Evolutionary conservation across 1,140 invertebrate genomes (phyloP).

Genomic region (Saccostrea echinata): DNA sequence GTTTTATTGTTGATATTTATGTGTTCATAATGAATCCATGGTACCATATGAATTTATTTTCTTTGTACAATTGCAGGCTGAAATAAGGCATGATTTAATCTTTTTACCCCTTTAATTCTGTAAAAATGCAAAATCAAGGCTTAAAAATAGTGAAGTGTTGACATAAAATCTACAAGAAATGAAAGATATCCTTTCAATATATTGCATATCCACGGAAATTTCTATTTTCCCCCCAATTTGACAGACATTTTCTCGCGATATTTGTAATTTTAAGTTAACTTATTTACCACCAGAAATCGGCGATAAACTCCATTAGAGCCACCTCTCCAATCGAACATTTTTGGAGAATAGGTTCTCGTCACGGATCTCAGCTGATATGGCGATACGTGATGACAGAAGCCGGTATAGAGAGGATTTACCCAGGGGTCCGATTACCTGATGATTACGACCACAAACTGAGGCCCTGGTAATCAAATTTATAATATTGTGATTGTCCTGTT

Average conservation of each 20-base stretch:
- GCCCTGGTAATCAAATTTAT: slow-evolving; percentile 40
- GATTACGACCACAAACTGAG: slow-evolving; percentile 41
- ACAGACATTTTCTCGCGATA: background rate
- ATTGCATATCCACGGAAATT: background rate
- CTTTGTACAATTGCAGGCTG: no score
- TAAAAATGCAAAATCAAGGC: no score
- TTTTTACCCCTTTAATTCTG: no score
- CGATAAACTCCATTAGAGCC: background rate
- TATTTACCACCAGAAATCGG: background rate
- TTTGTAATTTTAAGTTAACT: background rate
- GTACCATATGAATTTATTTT: no score
- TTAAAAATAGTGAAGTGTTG: no score
- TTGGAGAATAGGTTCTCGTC: background rate
- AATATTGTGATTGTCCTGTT: no score
- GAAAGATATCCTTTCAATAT: background rate
- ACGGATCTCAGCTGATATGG: slow-evolving; percentile 10
- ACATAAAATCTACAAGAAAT: no score
- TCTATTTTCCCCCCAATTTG: background rate
- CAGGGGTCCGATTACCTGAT: background rate
- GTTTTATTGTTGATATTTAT: no score
- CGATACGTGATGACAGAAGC: slow-evolving; percentile 34
- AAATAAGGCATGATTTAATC: no score
- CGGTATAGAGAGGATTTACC: slow-evolving; percentile 40
- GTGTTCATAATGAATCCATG: no score
- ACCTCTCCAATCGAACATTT: background rate